A percentile compares a stretch with the other conserved stretches of the same genome.
Conservation (phyloP, 2,888 invertebrate species). For the Zaprionus bogoriensis region DNA sequence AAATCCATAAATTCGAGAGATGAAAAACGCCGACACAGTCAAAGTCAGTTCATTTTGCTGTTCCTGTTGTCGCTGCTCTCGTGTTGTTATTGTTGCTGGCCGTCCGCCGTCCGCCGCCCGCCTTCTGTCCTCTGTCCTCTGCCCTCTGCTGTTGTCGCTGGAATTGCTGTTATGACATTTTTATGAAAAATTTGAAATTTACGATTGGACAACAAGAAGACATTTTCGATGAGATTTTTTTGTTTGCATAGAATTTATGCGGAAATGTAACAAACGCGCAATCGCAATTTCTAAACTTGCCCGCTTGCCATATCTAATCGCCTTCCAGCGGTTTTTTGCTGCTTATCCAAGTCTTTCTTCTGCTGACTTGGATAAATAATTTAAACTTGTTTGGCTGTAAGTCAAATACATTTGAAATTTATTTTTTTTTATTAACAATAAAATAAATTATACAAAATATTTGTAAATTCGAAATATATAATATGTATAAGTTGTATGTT, state of each 20-base stretch:
- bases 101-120: constrained; percentile 23
- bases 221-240: constrained; percentile 37
- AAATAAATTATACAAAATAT: too few species aligned
- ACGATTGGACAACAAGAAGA: constrained; percentile 66
- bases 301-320: constrained; percentile 14
- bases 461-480: too few species aligned
- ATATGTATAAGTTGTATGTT: neutral
- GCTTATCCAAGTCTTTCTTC: too few species aligned
- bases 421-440: neutral
- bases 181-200: constrained; percentile 79
- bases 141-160: constrained; percentile 54
- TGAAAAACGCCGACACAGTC: constrained; percentile 74
- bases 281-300: constrained; percentile 41
- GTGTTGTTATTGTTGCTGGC: constrained; percentile 24
- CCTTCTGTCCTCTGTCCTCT: constrained; percentile 29
- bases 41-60: constrained; percentile 51
- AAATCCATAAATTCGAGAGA: constrained; percentile 71
- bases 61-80: constrained; percentile 26
- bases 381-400: neutral
- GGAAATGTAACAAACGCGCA: constrained; percentile 51
- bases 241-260: constrained; percentile 38
- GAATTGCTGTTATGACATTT: constrained; percentile 79
- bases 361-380: constrained; percentile 12
- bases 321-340: constrained; percentile 1
- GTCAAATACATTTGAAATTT: neutral